Base-by-base conservation (phyloP, 2,888 invertebrate species). In the Prenolepis imparis region DNA sequence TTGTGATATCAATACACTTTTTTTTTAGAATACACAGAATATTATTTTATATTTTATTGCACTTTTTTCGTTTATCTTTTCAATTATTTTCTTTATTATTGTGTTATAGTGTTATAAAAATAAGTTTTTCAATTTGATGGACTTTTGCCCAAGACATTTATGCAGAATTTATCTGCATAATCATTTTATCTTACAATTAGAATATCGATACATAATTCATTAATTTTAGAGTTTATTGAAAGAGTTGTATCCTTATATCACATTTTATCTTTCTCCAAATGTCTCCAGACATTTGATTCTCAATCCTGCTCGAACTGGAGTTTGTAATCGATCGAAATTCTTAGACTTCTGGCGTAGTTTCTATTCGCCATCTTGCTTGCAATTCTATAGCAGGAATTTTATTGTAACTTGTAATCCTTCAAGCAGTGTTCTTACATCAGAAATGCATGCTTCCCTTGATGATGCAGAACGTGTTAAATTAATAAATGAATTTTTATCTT, bases 301-400 rank as follows among this genome's bases (percentile, higher is more conserved):
- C 28, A 41, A 59, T 59, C n/a, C 39, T 15, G 36, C 36, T 41
- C n/a, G n/a, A 28, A 39, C 41, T 24, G 28, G 39, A 73, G n/a
- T 28, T n/a, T 11, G 11, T 18, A 24, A 73, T 61, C 73, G 73
- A 73, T 73, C 28, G 73, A 24, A 41, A 61, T 73, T 73, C 61
- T 11, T 12, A 12, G 61, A 73, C 28, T 41, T 41, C 59, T 59
- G 18, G 39, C n/a, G 61, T 59, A 41, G 18, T 61, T 73, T 73
- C 28, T 61, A 73, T 59, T 59, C 24, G 59, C 24, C 24, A 39
- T 72, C 11, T 57, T 21, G 9, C 11, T 61, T 73, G 61, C 39
- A 61, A 59, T 9, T 36, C 41, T 15, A 41, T 28, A 24, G 15
- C 2, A 59, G 15, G 24, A 18, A 28, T 73, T n/a, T 72, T 73